Evolutionary conservation across 1,140 invertebrate species (phyloP), one percentile per base, ranked within the genome.

Genomic region (Argopecten irradians): DNA sequence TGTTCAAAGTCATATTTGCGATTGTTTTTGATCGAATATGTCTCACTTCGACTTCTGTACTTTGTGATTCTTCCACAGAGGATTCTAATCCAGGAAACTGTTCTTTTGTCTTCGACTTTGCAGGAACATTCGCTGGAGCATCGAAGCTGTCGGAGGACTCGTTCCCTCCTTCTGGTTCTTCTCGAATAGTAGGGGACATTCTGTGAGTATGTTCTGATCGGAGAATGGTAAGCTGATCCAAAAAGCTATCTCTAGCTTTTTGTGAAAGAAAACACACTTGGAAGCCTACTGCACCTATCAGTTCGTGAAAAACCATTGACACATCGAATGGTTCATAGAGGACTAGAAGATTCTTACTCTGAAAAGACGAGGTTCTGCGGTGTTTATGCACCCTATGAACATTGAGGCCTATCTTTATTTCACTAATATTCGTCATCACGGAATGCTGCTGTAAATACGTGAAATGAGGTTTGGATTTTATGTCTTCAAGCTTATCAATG

Each of bases 161-260:
- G 88, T 94, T 94, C 0, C 93, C 93, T 39, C 94, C 94, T 84
- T 94, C 94, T 9, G 94, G 94, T 82, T 94, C 93, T 85, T 94
- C 91, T n/a, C 94, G 90, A 2, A 92, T 88, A 22, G 90, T 92
- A 5, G 93, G 93, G 11, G 91, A 93, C 91, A 94, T 92, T 55
- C 92, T 84, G 82, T 94, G 91, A 36, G 92, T 92, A 88, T 93
- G 92, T 83, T 94, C 93, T n/a, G 92, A 91, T 83, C 93, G 88
- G 32, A 94, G 88, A 71, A 91, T 93, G 11, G 93, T 94, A 84
- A 94, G 87, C 82, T 93, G 85, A 71, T 94, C 93, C 28, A 94
- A 46, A 88, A 94, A 94, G 11, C 87, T 83, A 88, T 94, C 93
- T 28, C 94, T 88, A 8, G 89, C 88, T 11, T 89, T 91, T 13